A percentile compares a stretch with the other conserved stretches of the same genome.
Conservation (phyloP, 1,140 invertebrate genomes). For the Drosophila erecta region DNA sequence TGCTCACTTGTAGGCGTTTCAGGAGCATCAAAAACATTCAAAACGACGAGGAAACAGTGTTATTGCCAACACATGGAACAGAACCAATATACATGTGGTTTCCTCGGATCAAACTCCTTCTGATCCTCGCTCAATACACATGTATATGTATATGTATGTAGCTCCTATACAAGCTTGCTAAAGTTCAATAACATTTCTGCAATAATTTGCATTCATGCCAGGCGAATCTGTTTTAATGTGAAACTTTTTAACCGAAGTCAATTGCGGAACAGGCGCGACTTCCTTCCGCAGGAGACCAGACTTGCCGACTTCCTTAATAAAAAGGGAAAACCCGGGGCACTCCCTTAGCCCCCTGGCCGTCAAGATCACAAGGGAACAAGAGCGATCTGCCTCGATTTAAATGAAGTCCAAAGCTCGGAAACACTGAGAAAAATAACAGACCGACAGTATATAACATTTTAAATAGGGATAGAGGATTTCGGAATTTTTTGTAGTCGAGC, state of each 20-base stretch:
- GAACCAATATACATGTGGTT: slow-evolving; percentile 32
- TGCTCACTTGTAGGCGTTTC: slow-evolving; percentile 37
- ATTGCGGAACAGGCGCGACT: slow-evolving; percentile 53
- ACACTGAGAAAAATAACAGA: slow-evolving; percentile 1
- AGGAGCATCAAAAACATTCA: slow-evolving; percentile 6
- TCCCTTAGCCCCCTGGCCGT: slow-evolving; percentile 1
- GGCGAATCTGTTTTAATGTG: slow-evolving; percentile 1
- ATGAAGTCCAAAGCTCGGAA: slow-evolving; percentile 10
- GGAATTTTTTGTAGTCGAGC: too few species aligned
- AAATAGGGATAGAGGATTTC: too few species aligned
- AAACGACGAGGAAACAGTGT: slow-evolving; percentile 32
- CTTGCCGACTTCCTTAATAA: slow-evolving; percentile 43
- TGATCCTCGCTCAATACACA: background rate
- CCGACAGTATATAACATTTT: too few species aligned
- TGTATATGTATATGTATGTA: background rate
- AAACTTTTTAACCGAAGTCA: slow-evolving; percentile 22
- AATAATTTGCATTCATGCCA: slow-evolving; percentile 56
- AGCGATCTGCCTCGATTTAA: background rate
- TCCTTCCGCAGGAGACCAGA: slow-evolving; percentile 59
- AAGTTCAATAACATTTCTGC: slow-evolving; percentile 70
- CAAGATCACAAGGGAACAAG: slow-evolving; percentile 20
- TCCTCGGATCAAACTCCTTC: background rate
- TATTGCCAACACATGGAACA: slow-evolving; percentile 70
- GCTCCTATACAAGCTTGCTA: background rate
- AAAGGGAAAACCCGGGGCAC: slow-evolving; percentile 24